Base-by-base conservation (phyloP, 2,888 invertebrate species). In the Acanthococcus lagerstroemiae region DNA sequence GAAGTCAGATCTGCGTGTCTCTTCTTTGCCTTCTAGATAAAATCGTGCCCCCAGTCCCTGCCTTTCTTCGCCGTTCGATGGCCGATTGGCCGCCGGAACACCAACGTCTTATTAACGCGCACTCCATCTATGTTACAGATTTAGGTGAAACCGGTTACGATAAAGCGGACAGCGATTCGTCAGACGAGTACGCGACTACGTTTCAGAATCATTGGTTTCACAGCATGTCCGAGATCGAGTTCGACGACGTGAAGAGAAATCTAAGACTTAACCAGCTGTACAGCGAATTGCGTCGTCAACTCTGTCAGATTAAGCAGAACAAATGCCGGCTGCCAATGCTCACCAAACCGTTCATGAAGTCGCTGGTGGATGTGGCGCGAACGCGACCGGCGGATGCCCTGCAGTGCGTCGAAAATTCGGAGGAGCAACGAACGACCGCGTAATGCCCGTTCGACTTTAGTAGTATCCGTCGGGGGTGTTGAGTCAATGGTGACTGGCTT, bases 191-290 rank as follows among this genome's bases (percentile, higher is more conserved):
- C 63, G 27, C 46, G 45, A 57, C 24, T 48, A 57, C 56, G 44
- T 66, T 66, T 66, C 66, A 66, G 48, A 46, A 56, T 17, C 55
- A 66, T 37, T 66, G 66, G 66, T 66, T 66, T 56, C 56, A 55
- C n/a, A 21, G 55, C 6, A 50, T 57, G 56, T 44, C 50, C 4
- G 50, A 27, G 19, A 56, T 56, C 15, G 56, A 66, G 37, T 66
- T 30, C 52, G 66, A 66, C 21, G 50, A 66, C 24, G 37, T 66
- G 12, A 56, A 66, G 30, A 26, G 66, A 21, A 66, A 55, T 12
- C 22, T 56, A 26, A 56, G 56, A 50, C 27, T 66, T 15, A 30
- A 22, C 21, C 56, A 50, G 27, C 24, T 66, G 15, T 56, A 56
- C 27, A 48, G 27, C 21, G 66, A 66, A 7, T 25, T 66, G 25